A percentile compares a stretch with the other conserved stretches of the same genome.
Conservation (phyloP, 2,888 invertebrate genomes). For the Coenonympha arcania region DNA sequence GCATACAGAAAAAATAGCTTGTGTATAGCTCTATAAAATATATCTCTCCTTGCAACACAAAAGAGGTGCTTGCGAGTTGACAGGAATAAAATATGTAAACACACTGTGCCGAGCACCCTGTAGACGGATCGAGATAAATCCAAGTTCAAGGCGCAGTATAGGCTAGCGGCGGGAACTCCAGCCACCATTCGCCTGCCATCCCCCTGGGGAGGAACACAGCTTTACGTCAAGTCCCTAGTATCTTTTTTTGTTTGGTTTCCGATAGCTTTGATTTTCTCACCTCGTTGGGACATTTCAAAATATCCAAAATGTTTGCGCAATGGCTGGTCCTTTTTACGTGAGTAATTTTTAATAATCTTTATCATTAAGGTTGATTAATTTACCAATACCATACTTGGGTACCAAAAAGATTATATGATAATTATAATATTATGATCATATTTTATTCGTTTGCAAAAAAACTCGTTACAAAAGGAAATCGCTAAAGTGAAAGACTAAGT, state of each 20-base stretch:
- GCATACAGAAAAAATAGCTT: no score
- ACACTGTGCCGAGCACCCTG: slow-evolving; percentile 42
- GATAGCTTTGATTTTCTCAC: background rate
- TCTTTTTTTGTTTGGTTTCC: background rate
- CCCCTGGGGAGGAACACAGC: slow-evolving; percentile 34
- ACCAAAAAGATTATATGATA: no score
- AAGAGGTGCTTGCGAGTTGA: no score
- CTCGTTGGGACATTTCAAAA: slow-evolving; percentile 12
- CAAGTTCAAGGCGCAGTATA: slow-evolving; percentile 69
- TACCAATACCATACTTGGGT: no score
- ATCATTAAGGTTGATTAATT: no score
- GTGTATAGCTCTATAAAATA: no score
- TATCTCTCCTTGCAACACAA: no score
- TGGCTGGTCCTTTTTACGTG: slow-evolving; percentile 29
- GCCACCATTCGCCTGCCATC: slow-evolving; percentile 54
- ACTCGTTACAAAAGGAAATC: no score
- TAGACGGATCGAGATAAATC: slow-evolving; percentile 68
- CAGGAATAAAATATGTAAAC: slow-evolving; percentile 29
- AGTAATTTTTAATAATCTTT: slow-evolving; percentile 1
- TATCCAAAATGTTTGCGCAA: slow-evolving; percentile 26
- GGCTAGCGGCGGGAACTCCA: slow-evolving; percentile 59
- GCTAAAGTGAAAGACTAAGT: no score
- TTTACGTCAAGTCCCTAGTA: slow-evolving; percentile 2
- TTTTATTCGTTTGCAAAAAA: no score
- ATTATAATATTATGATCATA: no score